Percentiles rank a stretch among this genome's conserved stretches.
Conservation (phyloP, 2,797 vertebrate species). For the Sebastolobus altivelis region DNA sequence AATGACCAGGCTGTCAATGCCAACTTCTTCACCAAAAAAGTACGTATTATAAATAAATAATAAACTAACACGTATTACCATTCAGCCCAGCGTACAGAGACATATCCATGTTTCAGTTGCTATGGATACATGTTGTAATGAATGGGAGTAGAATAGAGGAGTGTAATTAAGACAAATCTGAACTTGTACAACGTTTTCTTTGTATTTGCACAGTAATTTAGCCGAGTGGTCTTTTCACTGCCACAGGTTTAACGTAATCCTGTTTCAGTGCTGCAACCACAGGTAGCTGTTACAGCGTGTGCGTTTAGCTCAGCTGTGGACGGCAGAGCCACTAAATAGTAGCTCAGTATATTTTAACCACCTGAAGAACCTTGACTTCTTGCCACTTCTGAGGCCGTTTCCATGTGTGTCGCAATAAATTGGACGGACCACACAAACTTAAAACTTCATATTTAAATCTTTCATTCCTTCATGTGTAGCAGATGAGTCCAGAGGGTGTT, state of each 20-base stretch:
- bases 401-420: slow-evolving; percentile 23
- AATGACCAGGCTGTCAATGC: background rate
- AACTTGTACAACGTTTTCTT: slow-evolving; percentile 30
- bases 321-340: slow-evolving; percentile 6
- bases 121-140: slow-evolving; percentile 1
- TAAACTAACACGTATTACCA: background rate
- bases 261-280: slow-evolving; percentile 27
- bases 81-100: background rate
- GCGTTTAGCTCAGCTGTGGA: background rate
- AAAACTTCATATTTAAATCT: slow-evolving; percentile 13
- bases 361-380: slow-evolving; percentile 34
- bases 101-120: background rate
- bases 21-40: background rate
- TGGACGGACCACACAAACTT: slow-evolving; percentile 3
- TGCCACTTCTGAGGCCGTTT: slow-evolving; percentile 29
- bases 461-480: slow-evolving; percentile 1
- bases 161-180: slow-evolving; percentile 42
- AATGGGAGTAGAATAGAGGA: background rate
- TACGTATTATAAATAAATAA: background rate
- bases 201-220: slow-evolving; percentile 30
- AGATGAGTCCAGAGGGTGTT: slow-evolving; percentile 42
- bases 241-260: slow-evolving; percentile 33
- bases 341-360: slow-evolving; percentile 32
- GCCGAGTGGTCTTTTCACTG: slow-evolving; percentile 28
- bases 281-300: slow-evolving; percentile 13